These are phyloP conservation scores for Chalcosyrphus nemorum DNA, from an alignment of 2,888 invertebrate genomes.

Conservation along the genomic window DNA sequence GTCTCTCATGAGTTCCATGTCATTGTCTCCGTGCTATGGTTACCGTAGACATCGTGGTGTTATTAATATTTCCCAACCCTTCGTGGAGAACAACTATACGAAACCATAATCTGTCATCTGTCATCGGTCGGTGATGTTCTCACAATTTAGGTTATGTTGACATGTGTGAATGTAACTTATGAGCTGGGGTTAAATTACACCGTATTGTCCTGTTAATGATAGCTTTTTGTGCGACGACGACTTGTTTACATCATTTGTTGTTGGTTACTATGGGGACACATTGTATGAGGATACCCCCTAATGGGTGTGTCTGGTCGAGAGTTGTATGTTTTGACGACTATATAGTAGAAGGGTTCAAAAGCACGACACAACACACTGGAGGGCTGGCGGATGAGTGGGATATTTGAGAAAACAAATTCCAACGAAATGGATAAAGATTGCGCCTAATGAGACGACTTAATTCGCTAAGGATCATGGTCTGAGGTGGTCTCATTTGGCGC, in stretches of 20 bases:
- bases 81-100: not conserved
- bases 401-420: not conserved
- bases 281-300: constrained; percentile 9
- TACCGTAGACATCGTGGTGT: not conserved
- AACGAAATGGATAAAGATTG: not conserved
- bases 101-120: constrained; percentile 40
- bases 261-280: constrained; percentile 13
- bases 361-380: not conserved
- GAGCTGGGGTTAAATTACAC: constrained; percentile 35
- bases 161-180: constrained; percentile 16
- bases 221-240: constrained; percentile 2
- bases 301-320: constrained; percentile 45
- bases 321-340: constrained; percentile 34
- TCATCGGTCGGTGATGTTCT: constrained; percentile 34
- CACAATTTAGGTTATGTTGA: constrained; percentile 50
- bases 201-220: constrained; percentile 54
- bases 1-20: constrained; percentile 34
- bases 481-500: not conserved
- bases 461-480: not conserved
- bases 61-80: not conserved
- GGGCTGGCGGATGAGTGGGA: not conserved
- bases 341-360: constrained; percentile 33
- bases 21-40: constrained; percentile 21
- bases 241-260: constrained; percentile 19
- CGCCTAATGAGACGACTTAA: constrained; percentile 2